Conservation (phyloP, 2,797 vertebrate species). For the Phoxinus dragarum region DNA sequence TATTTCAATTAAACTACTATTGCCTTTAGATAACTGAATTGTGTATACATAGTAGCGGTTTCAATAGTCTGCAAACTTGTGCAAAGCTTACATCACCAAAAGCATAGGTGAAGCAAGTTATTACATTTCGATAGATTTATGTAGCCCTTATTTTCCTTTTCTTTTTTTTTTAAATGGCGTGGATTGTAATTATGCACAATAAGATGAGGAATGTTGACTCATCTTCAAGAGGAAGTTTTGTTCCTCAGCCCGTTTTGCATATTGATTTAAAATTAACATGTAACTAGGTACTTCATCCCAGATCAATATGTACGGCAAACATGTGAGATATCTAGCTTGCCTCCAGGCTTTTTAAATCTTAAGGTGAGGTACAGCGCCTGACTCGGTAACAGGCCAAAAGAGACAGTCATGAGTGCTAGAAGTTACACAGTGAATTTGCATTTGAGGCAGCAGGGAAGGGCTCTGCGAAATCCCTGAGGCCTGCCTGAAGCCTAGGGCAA, state of each 20-base stretch:
- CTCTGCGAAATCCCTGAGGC: background rate
- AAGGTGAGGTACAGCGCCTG: background rate
- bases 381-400: background rate
- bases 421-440: background rate
- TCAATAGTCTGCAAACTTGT: background rate
- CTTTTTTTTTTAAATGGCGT: background rate
- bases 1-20: background rate
- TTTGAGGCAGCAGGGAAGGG: constrained; percentile 9
- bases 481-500: background rate
- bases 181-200: background rate
- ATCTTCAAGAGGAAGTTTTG: background rate
- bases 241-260: background rate
- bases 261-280: constrained; percentile 11
- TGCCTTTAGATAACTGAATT: background rate
- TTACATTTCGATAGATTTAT: background rate
- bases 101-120: background rate
- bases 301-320: constrained; percentile 18
- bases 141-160: background rate
- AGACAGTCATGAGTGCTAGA: background rate
- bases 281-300: background rate
- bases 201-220: background rate
- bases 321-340: background rate
- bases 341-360: background rate
- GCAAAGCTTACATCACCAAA: background rate
- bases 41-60: background rate